Conservation (phyloP, 2,888 invertebrate genomes). For the Agrotis puta region DNA sequence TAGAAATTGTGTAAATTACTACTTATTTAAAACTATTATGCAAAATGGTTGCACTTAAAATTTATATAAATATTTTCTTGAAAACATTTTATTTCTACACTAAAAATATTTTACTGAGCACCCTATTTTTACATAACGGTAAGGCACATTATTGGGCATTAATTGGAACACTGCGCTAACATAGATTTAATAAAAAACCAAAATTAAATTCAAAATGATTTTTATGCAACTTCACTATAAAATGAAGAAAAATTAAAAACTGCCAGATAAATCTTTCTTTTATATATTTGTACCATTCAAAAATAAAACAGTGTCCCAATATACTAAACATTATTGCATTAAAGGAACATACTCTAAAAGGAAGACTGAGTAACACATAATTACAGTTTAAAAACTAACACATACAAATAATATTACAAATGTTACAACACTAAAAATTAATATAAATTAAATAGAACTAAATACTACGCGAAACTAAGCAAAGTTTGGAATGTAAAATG, state of each 20-base stretch:
- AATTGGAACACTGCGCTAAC: slow-evolving; percentile 56
- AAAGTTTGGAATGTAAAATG: slow-evolving; percentile 79
- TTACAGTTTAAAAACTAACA: slow-evolving; percentile 55
- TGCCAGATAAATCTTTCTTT: slow-evolving; percentile 1
- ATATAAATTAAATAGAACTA: slow-evolving; percentile 75
- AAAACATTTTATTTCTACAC: slow-evolving; percentile 53
- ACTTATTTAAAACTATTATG: slow-evolving; percentile 62
- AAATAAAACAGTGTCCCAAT: slow-evolving; percentile 33
- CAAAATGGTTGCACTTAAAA: slow-evolving; percentile 57
- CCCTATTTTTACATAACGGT: slow-evolving; percentile 70
- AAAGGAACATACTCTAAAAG: slow-evolving; percentile 64
- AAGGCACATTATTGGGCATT: slow-evolving; percentile 71
- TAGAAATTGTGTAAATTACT: slow-evolving; percentile 62
- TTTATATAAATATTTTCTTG: slow-evolving; percentile 56
- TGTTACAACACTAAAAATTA: slow-evolving; percentile 70
- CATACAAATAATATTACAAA: slow-evolving; percentile 66
- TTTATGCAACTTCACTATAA: not conserved
- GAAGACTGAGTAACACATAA: slow-evolving; percentile 67
- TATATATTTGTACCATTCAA: slow-evolving; percentile 21
- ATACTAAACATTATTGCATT: slow-evolving; percentile 57
- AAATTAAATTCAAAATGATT: slow-evolving; percentile 4
- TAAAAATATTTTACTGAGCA: slow-evolving; percentile 72
- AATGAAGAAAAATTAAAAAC: not conserved
- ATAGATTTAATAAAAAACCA: not conserved
- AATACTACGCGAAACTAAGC: slow-evolving; percentile 64